A percentile compares a stretch with the other conserved stretches of the same genome.
These are phyloP conservation scores for Hydra vulgaris DNA, from an alignment of 30 jellyfish, hydroid and myxozoan species.

Conservation along the genomic window DNA sequence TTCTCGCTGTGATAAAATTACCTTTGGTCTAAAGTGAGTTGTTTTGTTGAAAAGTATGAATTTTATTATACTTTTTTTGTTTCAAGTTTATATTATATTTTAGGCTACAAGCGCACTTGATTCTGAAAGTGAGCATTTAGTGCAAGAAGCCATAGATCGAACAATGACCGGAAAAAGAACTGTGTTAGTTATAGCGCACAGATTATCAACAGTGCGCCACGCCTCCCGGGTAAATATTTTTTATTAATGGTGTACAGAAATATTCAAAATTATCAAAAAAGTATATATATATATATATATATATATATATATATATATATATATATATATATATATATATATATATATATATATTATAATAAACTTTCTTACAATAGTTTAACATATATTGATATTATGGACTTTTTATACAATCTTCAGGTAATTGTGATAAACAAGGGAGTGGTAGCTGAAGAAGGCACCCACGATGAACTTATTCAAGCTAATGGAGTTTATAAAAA, in stretches of 20 bases:
- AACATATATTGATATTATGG: no score
- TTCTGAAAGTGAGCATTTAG: slow-evolving; percentile 93
- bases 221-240: slow-evolving; percentile 65
- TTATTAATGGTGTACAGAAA: not conserved
- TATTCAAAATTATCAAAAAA: no score
- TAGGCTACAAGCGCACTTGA: slow-evolving; percentile 97
- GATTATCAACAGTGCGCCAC: slow-evolving; percentile 83
- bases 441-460: slow-evolving; percentile 71
- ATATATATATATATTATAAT: no score
- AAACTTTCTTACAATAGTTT: not conserved
- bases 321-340: no score
- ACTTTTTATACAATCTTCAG: no score
- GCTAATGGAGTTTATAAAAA: slow-evolving; percentile 65
- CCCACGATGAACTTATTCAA: slow-evolving; percentile 78
- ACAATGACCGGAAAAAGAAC: slow-evolving; percentile 95
- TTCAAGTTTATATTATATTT: not conserved
- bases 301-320: not conserved
- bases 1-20: no score
- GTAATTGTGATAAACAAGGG: slow-evolving; percentile 81
- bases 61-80: not conserved
- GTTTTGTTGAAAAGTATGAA: no score
- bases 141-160: slow-evolving; percentile 87
- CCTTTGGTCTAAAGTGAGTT: no score
- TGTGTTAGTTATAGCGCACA: slow-evolving; percentile 87
- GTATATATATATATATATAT: not conserved